Percentiles rank a stretch among this genome's conserved stretches.
Evolutionary conservation across 2,797 vertebrate genomes (phyloP).

Genomic region (Bucorvus abyssinicus): DNA sequence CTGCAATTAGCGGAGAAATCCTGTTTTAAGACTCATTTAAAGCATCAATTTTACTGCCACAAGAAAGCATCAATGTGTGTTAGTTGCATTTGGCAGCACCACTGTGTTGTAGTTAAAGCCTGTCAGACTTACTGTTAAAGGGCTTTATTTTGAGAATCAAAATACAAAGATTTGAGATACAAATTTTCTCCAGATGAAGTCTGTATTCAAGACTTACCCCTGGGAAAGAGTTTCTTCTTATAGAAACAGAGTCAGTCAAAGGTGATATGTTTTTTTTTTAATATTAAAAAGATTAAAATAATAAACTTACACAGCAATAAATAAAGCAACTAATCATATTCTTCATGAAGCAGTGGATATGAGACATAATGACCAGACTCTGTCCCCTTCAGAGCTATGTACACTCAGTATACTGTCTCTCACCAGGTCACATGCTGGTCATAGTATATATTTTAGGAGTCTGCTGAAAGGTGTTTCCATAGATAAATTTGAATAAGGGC

Average conservation of each 20-base stretch:
- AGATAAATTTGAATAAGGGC: background rate
- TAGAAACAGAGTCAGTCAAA: background rate
- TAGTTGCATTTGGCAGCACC: background rate
- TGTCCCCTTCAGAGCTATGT: background rate
- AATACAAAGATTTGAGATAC: background rate
- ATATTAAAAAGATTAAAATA: background rate
- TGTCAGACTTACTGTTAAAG: background rate
- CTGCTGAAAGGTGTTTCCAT: background rate
- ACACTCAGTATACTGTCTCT: background rate
- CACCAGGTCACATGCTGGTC: background rate
- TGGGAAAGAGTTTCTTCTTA: background rate
- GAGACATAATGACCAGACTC: background rate
- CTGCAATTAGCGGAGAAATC: slow-evolving; percentile 65
- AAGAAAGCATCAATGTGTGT: slow-evolving; percentile 22
- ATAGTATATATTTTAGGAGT: background rate
- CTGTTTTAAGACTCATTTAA: slow-evolving; percentile 59
- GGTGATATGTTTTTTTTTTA: background rate
- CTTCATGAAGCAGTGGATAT: background rate
- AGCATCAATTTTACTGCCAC: slow-evolving; percentile 49
- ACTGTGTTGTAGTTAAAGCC: background rate
- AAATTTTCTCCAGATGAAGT: background rate
- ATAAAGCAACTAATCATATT: background rate
- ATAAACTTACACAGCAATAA: background rate
- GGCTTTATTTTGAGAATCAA: slow-evolving; percentile 2
- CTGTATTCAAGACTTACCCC: background rate